These are phyloP conservation scores for Campoletis sonorensis DNA, from an alignment of 1,140 invertebrate species.

Conservation along the genomic window DNA sequence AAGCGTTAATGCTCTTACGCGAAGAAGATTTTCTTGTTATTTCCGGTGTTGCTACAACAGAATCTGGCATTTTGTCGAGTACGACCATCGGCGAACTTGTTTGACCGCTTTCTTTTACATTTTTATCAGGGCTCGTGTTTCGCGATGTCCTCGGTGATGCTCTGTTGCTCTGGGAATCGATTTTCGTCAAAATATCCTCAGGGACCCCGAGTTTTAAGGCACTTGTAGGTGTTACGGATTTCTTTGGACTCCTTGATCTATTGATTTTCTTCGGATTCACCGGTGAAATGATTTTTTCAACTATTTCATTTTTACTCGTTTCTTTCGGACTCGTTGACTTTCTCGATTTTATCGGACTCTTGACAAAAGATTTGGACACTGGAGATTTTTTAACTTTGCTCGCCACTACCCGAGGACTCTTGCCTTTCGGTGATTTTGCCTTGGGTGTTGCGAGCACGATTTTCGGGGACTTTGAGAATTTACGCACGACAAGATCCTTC, in stretches of 20 bases:
- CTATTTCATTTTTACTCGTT: not conserved
- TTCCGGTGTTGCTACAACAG: slow-evolving; percentile 1
- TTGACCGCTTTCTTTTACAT: not conserved
- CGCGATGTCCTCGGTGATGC: not conserved
- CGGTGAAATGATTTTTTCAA: slow-evolving; percentile 4
- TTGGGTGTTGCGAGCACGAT: slow-evolving; percentile 51
- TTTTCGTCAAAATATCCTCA: not conserved
- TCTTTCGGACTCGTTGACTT: not conserved
- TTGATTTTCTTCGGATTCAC: not conserved
- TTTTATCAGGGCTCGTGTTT: not conserved
- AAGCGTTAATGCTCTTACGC: not conserved
- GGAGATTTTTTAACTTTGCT: slow-evolving; percentile 8
- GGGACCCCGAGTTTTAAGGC: not conserved
- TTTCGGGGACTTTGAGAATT: slow-evolving; percentile 59
- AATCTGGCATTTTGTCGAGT: not conserved
- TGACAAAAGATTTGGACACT: slow-evolving; percentile 35
- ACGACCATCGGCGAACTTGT: slow-evolving; percentile 3
- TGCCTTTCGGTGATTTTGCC: slow-evolving; percentile 44
- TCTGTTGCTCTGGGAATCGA: not conserved
- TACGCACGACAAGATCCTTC: slow-evolving; percentile 8
- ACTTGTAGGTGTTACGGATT: not conserved
- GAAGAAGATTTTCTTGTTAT: not conserved
- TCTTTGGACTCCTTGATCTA: slow-evolving; percentile 1
- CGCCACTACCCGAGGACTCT: slow-evolving; percentile 27
- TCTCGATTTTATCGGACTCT: slow-evolving; percentile 35